phyloP scores from a whole-genome alignment of 2,797 vertebrate species.

The Distichodus sexfasciatus region DNA sequence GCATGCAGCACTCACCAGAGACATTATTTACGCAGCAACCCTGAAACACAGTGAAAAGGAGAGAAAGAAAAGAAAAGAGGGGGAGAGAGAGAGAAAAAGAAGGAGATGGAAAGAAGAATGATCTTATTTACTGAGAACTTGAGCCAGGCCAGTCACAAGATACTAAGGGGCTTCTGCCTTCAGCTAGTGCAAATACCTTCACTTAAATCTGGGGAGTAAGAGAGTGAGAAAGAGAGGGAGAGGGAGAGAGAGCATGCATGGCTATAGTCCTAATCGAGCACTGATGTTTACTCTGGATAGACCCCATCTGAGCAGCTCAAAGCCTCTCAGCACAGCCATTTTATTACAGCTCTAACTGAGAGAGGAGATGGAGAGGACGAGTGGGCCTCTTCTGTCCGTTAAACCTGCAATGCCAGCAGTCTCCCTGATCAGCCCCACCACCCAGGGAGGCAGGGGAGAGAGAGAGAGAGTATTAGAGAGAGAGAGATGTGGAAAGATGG shows the following conservation, averaged over 20 bases:
- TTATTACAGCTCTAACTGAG: constrained; percentile 39
- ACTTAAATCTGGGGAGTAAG: constrained; percentile 67
- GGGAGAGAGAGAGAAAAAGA: constrained; percentile 49
- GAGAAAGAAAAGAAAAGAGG: constrained; percentile 35
- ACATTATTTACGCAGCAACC: constrained; percentile 77
- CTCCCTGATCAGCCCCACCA: constrained; percentile 69
- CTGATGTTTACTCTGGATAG: constrained; percentile 73
- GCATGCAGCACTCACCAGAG: constrained; percentile 72
- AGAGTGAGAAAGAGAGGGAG: constrained; percentile 1
- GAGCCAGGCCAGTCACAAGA: constrained; percentile 69
- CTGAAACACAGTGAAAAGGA: constrained; percentile 49
- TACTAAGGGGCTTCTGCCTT: constrained; percentile 70
- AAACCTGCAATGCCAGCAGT: constrained; percentile 83
- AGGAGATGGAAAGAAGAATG: constrained; percentile 51
- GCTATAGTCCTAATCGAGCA: constrained; percentile 74
- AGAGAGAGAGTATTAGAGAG: constrained; percentile 31
- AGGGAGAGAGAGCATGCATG: constrained; percentile 27
- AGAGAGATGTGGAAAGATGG: constrained; percentile 34
- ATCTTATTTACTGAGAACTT: constrained; percentile 72
- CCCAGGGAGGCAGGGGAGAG: constrained; percentile 26
- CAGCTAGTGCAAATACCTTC: constrained; percentile 74
- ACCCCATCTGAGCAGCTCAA: constrained; percentile 67
- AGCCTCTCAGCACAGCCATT: constrained; percentile 40
- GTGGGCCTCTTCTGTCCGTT: constrained; percentile 66
- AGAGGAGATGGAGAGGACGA: constrained; percentile 43